phyloP scores from a whole-genome alignment of 1,140 invertebrate genomes.

The Stegodyphus mimosarum region DNA sequence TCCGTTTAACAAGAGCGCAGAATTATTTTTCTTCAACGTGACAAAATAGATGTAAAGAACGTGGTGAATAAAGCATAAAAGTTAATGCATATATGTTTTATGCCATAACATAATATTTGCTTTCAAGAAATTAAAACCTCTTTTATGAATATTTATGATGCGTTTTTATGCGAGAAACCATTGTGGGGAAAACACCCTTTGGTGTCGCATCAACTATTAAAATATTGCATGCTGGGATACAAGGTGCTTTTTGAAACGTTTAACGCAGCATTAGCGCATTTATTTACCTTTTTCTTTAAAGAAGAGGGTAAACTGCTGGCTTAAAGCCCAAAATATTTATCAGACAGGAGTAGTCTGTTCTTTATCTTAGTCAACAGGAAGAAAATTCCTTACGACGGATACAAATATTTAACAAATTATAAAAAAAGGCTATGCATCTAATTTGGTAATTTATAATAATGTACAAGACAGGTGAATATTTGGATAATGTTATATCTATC shows the following conservation, averaged over 20 bases:
- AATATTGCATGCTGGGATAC: not conserved
- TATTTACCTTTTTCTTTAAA: not conserved
- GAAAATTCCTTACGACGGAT: not conserved
- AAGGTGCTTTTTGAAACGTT: not conserved
- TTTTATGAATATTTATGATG: not conserved
- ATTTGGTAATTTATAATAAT: not conserved
- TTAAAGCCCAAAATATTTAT: not conserved
- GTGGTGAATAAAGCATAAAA: not conserved
- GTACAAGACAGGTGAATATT: not conserved
- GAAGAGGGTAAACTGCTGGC: not conserved
- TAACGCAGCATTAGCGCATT: not conserved
- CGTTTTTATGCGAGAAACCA: not conserved
- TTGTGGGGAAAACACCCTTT: not conserved
- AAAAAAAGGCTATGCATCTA: not conserved
- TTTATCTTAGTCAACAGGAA: not conserved
- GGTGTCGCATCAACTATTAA: not conserved
- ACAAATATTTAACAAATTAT: not conserved
- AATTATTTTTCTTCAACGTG: not conserved
- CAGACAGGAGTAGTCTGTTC: not conserved
- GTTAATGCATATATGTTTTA: not conserved
- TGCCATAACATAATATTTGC: not conserved
- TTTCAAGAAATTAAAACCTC: constrained; percentile 3
- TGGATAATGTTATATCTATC: not conserved
- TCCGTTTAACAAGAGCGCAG: no score
- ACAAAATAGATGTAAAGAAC: not conserved